Conservation (phyloP, 2,113 vertebrate species). For the Rhinoptilus africanus region DNA sequence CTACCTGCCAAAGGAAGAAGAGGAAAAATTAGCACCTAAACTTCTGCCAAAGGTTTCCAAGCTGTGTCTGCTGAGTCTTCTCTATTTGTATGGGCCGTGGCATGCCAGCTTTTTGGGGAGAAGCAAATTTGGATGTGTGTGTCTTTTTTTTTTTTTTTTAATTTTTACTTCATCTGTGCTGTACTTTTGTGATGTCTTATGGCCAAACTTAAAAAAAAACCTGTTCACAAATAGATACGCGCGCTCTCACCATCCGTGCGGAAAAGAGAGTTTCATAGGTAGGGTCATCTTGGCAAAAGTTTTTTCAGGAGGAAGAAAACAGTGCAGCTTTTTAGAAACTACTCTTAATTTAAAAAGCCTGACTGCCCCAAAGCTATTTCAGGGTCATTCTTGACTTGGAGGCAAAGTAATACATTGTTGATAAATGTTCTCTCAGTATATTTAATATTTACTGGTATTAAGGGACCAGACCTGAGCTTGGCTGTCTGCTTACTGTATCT, state of each 20-base stretch:
- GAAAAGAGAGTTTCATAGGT: neutral
- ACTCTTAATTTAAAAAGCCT: neutral
- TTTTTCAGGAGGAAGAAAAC: neutral
- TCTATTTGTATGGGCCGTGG: neutral
- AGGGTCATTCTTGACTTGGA: neutral
- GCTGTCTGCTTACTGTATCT: neutral
- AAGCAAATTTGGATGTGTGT: neutral
- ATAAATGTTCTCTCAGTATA: neutral
- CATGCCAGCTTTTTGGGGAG: neutral
- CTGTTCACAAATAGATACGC: accelerated
- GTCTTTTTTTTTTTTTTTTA: neutral
- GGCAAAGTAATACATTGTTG: neutral
- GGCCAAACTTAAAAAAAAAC: neutral
- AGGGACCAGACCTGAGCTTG: neutral
- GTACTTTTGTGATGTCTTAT: neutral
- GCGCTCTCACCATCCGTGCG: accelerated
- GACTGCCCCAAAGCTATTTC: neutral
- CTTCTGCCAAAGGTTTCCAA: neutral
- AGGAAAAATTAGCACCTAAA: accelerated
- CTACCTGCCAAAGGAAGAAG: neutral
- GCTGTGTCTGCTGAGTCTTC: neutral
- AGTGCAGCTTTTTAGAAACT: neutral
- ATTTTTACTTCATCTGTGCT: neutral
- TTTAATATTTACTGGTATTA: constrained; percentile 13
- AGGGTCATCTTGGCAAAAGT: neutral